These are phyloP conservation scores for Rana temporaria DNA, from an alignment of 2,113 vertebrate species.

Conservation along the genomic window DNA sequence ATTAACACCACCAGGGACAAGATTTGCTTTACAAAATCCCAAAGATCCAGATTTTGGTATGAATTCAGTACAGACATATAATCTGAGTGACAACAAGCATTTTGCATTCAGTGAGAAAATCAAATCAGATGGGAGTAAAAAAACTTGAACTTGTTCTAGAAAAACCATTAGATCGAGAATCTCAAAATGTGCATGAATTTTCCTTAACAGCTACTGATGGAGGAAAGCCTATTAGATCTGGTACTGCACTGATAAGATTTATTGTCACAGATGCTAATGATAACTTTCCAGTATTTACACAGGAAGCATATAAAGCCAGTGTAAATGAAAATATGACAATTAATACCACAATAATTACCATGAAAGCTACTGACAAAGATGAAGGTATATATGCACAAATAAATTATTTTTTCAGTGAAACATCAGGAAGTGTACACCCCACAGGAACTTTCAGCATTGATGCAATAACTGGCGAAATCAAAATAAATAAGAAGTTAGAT, in stretches of 20 bases:
- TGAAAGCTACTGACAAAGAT: slow-evolving; percentile 67
- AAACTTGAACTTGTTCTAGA: slow-evolving; percentile 66
- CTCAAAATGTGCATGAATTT: slow-evolving; percentile 59
- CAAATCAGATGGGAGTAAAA: slow-evolving; percentile 60
- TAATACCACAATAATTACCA: slow-evolving; percentile 59
- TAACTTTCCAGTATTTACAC: slow-evolving; percentile 67
- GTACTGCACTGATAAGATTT: slow-evolving; percentile 60
- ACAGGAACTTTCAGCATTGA: slow-evolving; percentile 66
- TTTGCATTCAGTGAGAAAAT: no score
- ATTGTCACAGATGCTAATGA: slow-evolving; percentile 69
- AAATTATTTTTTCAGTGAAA: slow-evolving; percentile 67
- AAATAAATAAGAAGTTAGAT: slow-evolving; percentile 60
- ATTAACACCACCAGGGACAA: not conserved
- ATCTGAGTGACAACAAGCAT: no score
- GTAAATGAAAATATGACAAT: slow-evolving; percentile 61
- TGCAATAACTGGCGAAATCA: slow-evolving; percentile 62
- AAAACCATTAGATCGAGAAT: slow-evolving; percentile 67
- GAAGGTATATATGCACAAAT: slow-evolving; percentile 64
- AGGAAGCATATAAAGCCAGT: slow-evolving; percentile 61
- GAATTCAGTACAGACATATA: no score
- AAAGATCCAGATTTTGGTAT: no score
- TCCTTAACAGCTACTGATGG: slow-evolving; percentile 65
- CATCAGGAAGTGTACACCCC: slow-evolving; percentile 16
- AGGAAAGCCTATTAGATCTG: slow-evolving; percentile 59
- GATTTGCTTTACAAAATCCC: no score